Percentiles rank a stretch among this genome's conserved stretches.
Evolutionary conservation across 2,113 vertebrate species (phyloP).

Genomic region (Rhinogobius similis): DNA sequence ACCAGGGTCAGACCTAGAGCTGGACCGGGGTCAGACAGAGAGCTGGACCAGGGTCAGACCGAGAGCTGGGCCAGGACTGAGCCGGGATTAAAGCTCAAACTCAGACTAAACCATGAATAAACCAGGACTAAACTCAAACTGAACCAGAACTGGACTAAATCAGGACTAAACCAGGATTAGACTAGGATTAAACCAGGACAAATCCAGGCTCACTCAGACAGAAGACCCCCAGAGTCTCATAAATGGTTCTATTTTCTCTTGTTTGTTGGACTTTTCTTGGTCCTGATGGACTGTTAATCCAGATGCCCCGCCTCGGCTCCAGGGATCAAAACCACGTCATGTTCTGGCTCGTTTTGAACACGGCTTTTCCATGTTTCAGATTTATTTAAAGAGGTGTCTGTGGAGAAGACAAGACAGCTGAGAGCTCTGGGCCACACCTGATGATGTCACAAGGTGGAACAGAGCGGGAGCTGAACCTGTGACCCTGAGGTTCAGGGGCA

Average conservation of each 20-base stretch:
- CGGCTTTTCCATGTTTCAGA: no score
- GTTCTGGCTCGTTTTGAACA: background rate
- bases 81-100: conserved; percentile 85
- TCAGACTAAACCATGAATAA: no score
- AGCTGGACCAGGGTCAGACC: no score
- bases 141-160: background rate
- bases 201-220: no score
- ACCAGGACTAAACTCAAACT: background rate
- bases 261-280: background rate
- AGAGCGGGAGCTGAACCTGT: no score
- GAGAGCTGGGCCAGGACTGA: conserved; percentile 71
- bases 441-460: no score
- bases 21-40: no score
- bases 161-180: background rate
- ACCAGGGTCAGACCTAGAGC: no score
- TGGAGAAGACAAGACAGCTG: no score
- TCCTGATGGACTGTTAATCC: background rate
- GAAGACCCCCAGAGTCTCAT: background rate
- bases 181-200: background rate
- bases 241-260: background rate
- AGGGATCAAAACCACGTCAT: background rate
- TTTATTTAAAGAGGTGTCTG: no score
- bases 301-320: background rate
- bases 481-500: no score
- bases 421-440: no score